Evolutionary conservation across 2,113 vertebrate genomes (phyloP), one percentile per base, ranked within the genome.

Genomic region (Zapus hudsonius): DNA sequence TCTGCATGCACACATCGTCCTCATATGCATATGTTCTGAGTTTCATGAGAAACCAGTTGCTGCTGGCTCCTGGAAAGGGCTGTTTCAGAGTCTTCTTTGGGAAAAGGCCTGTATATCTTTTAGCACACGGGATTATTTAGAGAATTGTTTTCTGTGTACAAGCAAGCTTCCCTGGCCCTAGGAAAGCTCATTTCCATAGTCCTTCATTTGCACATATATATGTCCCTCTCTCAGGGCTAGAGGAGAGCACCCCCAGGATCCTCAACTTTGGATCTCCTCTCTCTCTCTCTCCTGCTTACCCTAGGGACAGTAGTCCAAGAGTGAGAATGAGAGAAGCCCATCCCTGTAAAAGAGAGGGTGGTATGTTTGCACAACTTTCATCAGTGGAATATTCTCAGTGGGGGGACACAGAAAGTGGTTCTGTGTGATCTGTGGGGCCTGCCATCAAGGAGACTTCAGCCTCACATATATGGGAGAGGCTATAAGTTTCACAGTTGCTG

Each of bases 391-490:
- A 4, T 40, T 69, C n/a, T 57, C 29, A 27, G 19, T 42, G 61
- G 19, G 7, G n/a, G 42, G 22, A 44, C 78, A 42, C 7, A 52
- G 63, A 76, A 31, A 90, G 66, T 40, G 84, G 52, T n/a, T 10
- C 47, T 22, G 44, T 20, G 22, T 36, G 27, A n/a, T 89, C 31
- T 75, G 23, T 66, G 52, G 69, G 22, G 5, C 8, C 38, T 25
- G 13, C 31, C 22, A 25, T 52, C 15, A 33, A 55, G n/a, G 9
- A 87, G 3, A 13, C 42, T 83, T 44, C n/a, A 5, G 9, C 44
- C 7, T 27, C 8, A 36, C 23, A 13, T 0, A 23, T 57, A n/a
- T 0, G 20, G 5, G 23, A 38, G 19, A 9, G 2, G 5, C 40
- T 61, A 52, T 52, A 52, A 15, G 12, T 31, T 69, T 15, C 23